These are phyloP conservation scores for Camponotus floridanus DNA, from an alignment of 1,140 invertebrate genomes.

Conservation along the genomic window DNA sequence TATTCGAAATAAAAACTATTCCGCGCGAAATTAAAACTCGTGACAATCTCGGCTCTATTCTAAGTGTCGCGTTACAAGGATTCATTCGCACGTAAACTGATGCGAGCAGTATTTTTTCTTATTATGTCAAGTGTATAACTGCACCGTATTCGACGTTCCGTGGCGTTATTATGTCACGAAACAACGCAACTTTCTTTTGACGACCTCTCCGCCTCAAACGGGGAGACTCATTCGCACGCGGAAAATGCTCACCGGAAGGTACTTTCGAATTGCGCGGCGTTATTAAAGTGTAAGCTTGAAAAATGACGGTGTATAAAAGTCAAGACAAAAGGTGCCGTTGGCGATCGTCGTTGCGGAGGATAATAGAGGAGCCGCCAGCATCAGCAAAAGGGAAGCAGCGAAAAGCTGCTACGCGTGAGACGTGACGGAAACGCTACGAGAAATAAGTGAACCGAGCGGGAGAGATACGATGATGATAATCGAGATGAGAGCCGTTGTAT, in stretches of 20 bases:
- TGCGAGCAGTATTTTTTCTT: background rate
- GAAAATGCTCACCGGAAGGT: conserved; percentile 54
- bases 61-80: background rate
- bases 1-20: conserved; percentile 1
- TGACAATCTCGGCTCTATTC: background rate
- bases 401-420: conserved; percentile 18
- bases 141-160: conserved; percentile 10
- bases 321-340: conserved; percentile 76
- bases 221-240: conserved; percentile 1
- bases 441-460: conserved; percentile 7
- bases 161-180: conserved; percentile 27
- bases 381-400: conserved; percentile 13
- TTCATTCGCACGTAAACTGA: background rate
- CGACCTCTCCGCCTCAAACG: background rate
- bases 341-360: conserved; percentile 67
- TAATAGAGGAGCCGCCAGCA: conserved; percentile 37
- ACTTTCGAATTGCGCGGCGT: conserved; percentile 68
- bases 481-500: conserved; percentile 66
- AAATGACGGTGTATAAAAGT: conserved; percentile 77
- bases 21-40: conserved; percentile 23
- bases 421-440: conserved; percentile 26
- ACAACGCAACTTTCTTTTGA: conserved; percentile 60
- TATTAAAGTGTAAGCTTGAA: conserved; percentile 78
- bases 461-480: conserved; percentile 67
- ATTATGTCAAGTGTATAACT: conserved; percentile 17